Conservation (phyloP, 2,113 vertebrate genomes). For the Pipa parva region DNA sequence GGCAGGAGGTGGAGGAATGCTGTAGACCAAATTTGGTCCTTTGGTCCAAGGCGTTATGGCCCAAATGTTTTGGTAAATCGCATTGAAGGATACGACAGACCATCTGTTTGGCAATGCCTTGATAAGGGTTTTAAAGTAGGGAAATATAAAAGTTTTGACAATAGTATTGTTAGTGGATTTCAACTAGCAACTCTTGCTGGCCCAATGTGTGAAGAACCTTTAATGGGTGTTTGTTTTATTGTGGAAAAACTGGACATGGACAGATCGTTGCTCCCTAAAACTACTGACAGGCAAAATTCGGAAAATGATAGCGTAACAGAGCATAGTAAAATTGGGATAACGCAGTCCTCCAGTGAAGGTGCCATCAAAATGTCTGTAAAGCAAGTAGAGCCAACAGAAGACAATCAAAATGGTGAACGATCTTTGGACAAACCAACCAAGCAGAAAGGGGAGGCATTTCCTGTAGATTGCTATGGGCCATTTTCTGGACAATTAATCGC, state of each 20-base stretch:
- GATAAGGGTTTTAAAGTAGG: constrained; percentile 44
- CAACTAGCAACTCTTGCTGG: constrained; percentile 87
- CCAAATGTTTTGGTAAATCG: constrained; percentile 87
- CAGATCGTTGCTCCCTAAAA: constrained; percentile 46
- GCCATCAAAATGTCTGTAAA: not conserved
- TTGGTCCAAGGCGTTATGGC: constrained; percentile 89
- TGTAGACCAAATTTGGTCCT: constrained; percentile 86
- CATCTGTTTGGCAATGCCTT: constrained; percentile 82
- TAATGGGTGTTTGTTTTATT: constrained; percentile 93
- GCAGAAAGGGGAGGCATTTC: constrained; percentile 49
- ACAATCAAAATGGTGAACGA: not conserved
- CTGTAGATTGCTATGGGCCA: constrained; percentile 80
- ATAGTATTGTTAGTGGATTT: constrained; percentile 90
- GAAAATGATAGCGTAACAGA: constrained; percentile 14
- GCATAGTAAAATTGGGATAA: not conserved
- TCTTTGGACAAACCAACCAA: constrained; percentile 41
- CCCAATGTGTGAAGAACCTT: constrained; percentile 95
- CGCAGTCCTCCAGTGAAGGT: not conserved
- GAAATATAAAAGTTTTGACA: constrained; percentile 76
- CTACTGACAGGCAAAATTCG: constrained; percentile 45
- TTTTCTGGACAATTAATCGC: constrained; percentile 94
- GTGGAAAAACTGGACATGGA: constrained; percentile 84
- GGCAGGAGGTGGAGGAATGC: constrained; percentile 85
- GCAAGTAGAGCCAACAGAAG: not conserved
- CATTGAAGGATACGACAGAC: constrained; percentile 68